Conservation (phyloP, 2,888 invertebrate genomes). For the Drosophila percnosoma region DNA sequence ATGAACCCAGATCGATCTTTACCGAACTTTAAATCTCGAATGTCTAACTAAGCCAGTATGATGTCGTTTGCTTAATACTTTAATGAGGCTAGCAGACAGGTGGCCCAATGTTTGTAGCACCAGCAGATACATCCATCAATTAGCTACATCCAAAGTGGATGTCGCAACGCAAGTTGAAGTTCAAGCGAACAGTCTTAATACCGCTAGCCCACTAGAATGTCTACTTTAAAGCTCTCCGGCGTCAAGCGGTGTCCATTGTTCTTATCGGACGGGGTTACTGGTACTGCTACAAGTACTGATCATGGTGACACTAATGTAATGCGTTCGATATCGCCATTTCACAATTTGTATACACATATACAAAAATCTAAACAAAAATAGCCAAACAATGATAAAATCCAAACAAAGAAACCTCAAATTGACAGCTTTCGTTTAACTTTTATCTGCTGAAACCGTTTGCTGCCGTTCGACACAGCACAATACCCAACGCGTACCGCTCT, state of each 20-base stretch:
- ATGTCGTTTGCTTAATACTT: conserved; percentile 51
- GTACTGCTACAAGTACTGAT: conserved; percentile 33
- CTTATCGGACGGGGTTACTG: conserved; percentile 37
- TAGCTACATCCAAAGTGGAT: conserved; percentile 46
- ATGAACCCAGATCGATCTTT: conserved; percentile 28
- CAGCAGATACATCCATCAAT: conserved; percentile 66
- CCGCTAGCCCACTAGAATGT: conserved; percentile 72
- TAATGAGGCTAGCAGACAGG: conserved; percentile 34
- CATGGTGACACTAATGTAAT: conserved; percentile 48
- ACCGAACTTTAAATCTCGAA: conserved; percentile 24
- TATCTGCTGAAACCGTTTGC: conserved; percentile 67
- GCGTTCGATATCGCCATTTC: conserved; percentile 63
- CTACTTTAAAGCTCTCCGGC: conserved; percentile 72
- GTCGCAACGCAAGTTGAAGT: conserved; percentile 69
- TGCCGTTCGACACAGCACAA: conserved; percentile 44
- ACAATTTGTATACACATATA: conserved; percentile 37
- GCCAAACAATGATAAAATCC: conserved; percentile 61
- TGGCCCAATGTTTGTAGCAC: conserved; percentile 21
- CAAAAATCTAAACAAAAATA: conserved; percentile 32
- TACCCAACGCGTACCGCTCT: conserved; percentile 26
- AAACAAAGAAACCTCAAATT: conserved; percentile 76
- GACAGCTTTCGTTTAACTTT: conserved; percentile 80
- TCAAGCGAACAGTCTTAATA: conserved; percentile 67
- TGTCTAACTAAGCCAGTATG: conserved; percentile 46
- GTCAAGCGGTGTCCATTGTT: conserved; percentile 65